phyloP scores from a whole-genome alignment of 2,888 invertebrate genomes.

The Caradrina kadenii region DNA sequence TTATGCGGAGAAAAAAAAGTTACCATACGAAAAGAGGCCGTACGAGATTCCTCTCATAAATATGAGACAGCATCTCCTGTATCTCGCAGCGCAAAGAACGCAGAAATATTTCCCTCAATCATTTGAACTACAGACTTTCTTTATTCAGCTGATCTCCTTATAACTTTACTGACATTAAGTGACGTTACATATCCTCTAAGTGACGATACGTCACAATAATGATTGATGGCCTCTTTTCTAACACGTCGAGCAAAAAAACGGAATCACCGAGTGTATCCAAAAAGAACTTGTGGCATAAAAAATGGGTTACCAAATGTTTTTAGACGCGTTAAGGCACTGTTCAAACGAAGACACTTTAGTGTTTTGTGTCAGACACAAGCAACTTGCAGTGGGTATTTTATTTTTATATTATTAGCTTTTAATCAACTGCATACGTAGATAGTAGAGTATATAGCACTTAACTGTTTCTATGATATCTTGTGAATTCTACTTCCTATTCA shows the following conservation, averaged over 20 bases:
- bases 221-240: conserved; percentile 47
- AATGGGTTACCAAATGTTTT: conserved; percentile 19
- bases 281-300: conserved; percentile 23
- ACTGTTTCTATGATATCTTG: no score
- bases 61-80: no score
- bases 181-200: conserved; percentile 54
- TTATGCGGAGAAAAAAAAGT: no score
- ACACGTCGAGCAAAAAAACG: conserved; percentile 31
- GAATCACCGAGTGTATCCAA: conserved; percentile 45
- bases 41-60: background rate
- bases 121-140: background rate
- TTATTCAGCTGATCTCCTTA: conserved; percentile 17
- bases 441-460: no score
- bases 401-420: no score
- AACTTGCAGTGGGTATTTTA: no score
- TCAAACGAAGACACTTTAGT: no score
- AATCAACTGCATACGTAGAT: no score
- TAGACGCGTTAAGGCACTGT: background rate
- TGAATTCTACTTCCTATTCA: no score
- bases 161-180: conserved; percentile 43
- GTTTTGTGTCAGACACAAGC: no score
- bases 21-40: no score
- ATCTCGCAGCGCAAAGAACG: background rate
- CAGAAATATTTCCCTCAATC: background rate
- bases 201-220: conserved; percentile 50